Evolutionary conservation across 2,888 invertebrate genomes (phyloP).

Genomic region (Criorhina ranunculi): DNA sequence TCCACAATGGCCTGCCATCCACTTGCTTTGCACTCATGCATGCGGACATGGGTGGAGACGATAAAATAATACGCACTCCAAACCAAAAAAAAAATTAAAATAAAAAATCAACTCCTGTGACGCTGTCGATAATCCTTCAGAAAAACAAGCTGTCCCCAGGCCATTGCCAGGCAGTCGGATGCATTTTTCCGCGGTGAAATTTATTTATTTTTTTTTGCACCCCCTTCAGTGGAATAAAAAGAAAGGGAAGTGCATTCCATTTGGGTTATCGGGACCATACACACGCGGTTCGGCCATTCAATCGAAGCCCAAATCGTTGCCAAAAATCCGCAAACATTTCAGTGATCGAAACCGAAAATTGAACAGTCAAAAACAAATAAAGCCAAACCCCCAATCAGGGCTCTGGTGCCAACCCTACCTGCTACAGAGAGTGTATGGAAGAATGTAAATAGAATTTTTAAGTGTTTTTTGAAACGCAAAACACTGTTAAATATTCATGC

Average conservation of each 20-base stretch:
- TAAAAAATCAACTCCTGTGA: constrained; percentile 56
- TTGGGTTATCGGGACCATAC: constrained; percentile 60
- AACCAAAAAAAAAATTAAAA: too few relatives aligned
- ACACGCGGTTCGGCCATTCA: constrained; percentile 39
- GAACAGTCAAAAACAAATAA: constrained; percentile 74
- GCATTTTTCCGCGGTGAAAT: constrained; percentile 70
- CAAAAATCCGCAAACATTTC: constrained; percentile 75
- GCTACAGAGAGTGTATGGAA: background rate
- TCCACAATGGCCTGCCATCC: constrained; percentile 60
- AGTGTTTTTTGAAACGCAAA: constrained; percentile 76
- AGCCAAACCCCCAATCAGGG: constrained; percentile 30
- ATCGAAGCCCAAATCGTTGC: constrained; percentile 63
- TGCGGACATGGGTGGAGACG: constrained; percentile 38
- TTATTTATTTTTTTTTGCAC: constrained; percentile 74
- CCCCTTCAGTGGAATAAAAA: constrained; percentile 11
- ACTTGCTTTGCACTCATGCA: constrained; percentile 61
- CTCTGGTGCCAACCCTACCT: background rate
- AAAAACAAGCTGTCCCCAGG: constrained; percentile 59
- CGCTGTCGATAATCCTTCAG: constrained; percentile 67
- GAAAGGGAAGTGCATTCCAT: constrained; percentile 38
- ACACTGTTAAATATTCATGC: constrained; percentile 76
- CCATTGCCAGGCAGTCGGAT: constrained; percentile 28
- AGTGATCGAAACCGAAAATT: constrained; percentile 76
- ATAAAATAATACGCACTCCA: constrained; percentile 75
- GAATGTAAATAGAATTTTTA: constrained; percentile 77